Percentiles rank a stretch among this genome's conserved stretches.
Evolutionary conservation across 2,888 invertebrate species (phyloP).

Genomic region (Apocheima hispidaria): DNA sequence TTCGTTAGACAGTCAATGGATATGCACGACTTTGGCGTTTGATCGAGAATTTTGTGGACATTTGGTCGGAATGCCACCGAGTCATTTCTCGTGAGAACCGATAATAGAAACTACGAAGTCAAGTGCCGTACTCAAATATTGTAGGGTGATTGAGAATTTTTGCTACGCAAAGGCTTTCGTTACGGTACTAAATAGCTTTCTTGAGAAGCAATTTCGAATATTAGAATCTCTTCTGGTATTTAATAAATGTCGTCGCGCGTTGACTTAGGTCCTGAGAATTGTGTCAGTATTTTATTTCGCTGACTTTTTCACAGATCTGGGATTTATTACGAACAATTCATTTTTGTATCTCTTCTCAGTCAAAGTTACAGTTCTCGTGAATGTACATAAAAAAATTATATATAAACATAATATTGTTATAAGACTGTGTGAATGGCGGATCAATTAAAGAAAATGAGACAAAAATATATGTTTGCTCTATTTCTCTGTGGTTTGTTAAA

Average conservation of each 20-base stretch:
- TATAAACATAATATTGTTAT: too few species aligned
- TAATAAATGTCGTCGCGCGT: slow-evolving; percentile 61
- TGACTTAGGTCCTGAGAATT: slow-evolving; percentile 71
- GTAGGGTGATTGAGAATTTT: slow-evolving; percentile 78
- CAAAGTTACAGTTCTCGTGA: not conserved
- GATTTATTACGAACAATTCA: slow-evolving; percentile 5
- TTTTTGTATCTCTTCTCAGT: not conserved
- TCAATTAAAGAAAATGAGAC: too few species aligned
- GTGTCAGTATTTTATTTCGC: slow-evolving; percentile 57
- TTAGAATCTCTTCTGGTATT: slow-evolving; percentile 56
- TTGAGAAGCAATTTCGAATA: slow-evolving; percentile 70
- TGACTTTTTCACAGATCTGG: slow-evolving; percentile 5
- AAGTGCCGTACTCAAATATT: slow-evolving; percentile 74
- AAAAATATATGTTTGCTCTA: too few species aligned
- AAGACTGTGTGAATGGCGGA: too few species aligned
- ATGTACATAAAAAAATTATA: too few species aligned
- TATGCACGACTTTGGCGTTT: slow-evolving; percentile 84
- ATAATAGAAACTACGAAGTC: slow-evolving; percentile 58
- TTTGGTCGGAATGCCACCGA: slow-evolving; percentile 71
- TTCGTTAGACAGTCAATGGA: slow-evolving; percentile 74
- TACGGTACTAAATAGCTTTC: slow-evolving; percentile 75
- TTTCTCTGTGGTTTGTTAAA: too few species aligned
- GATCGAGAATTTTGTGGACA: slow-evolving; percentile 75
- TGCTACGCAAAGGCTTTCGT: slow-evolving; percentile 81
- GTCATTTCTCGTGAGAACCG: slow-evolving; percentile 84